Base-by-base conservation (phyloP, 2,797 vertebrate species). In the Eutrigla gurnardus region DNA sequence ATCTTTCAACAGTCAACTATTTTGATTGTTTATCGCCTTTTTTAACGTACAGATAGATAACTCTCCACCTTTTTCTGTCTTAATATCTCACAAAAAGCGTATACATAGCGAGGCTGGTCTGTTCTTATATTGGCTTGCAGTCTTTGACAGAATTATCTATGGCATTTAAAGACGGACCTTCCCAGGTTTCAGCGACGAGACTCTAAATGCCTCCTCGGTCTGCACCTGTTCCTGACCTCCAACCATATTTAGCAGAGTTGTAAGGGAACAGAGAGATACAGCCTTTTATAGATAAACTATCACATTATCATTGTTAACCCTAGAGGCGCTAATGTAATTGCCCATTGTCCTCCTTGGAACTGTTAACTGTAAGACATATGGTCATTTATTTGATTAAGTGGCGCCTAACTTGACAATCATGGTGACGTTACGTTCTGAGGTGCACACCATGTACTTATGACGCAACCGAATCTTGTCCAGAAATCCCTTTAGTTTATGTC, bases 311-410 rank as follows among this genome's bases (percentile, higher is more conserved):
- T 74, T 63, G 61, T 53, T 61, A 54, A 75, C 39, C 54, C 75
- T 17, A 14, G 8, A 37, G 25, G 9, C 65, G 11, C 5, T 73
- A 42, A 57, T 59, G 17, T 17, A 53, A 77, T 55, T 49, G 0
- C 17, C 52, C 45, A 70, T 64, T 73, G 2, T 35, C 33, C 11
- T 25, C 5, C 14, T 64, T 50, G 17, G 11, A 62, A 14, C 37
- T 71, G 59, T 13, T 79, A 36, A 72, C 65, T 71, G 37, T 75
- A 50, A 73, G 35, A 50, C 66, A 75, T 64, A 49, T 47, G 65
- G 17, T 73, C 18, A 65, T 68, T 67, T 77, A 50, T 80, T 66
- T 81, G 52, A 73, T 59, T 36, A 63, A 65, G 65, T 84, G 63
- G 71, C 42, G 2, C 9, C 55, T 17, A 59, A 67, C 58, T 65